Evolutionary conservation across 1,140 invertebrate genomes (phyloP).

Genomic region (Drosophila repleta): DNA sequence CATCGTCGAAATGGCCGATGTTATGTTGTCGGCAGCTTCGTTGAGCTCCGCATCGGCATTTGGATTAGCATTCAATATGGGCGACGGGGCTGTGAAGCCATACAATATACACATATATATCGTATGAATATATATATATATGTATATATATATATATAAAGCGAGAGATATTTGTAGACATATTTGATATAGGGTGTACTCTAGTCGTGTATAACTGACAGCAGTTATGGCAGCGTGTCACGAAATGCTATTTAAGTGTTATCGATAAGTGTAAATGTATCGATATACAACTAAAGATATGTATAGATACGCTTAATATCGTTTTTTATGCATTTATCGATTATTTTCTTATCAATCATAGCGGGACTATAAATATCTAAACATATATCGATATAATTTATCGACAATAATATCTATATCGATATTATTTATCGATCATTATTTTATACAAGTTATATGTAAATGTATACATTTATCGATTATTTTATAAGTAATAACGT

Average conservation of each 20-base stretch:
- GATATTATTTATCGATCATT: too few species aligned
- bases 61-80: constrained; percentile 55
- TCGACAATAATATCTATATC: too few species aligned
- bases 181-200: constrained; percentile 19
- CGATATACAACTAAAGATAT: too few species aligned
- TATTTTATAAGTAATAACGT: too few species aligned
- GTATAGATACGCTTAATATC: too few species aligned
- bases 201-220: constrained; percentile 7
- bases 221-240: not conserved
- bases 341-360: too few species aligned
- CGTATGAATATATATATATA: not conserved
- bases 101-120: constrained; percentile 4
- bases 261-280: not conserved
- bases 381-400: too few species aligned
- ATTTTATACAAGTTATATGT: too few species aligned
- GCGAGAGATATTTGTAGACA: constrained; percentile 42
- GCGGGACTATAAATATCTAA: too few species aligned
- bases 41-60: constrained; percentile 71
- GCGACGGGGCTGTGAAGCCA: constrained; percentile 71
- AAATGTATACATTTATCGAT: too few species aligned
- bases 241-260: not conserved
- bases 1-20: constrained; percentile 97
- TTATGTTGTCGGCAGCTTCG: constrained; percentile 97
- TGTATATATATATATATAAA: constrained; percentile 26
- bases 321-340: too few species aligned